phyloP scores from a whole-genome alignment of 2,888 invertebrate genomes.

The Tenthredo notha region DNA sequence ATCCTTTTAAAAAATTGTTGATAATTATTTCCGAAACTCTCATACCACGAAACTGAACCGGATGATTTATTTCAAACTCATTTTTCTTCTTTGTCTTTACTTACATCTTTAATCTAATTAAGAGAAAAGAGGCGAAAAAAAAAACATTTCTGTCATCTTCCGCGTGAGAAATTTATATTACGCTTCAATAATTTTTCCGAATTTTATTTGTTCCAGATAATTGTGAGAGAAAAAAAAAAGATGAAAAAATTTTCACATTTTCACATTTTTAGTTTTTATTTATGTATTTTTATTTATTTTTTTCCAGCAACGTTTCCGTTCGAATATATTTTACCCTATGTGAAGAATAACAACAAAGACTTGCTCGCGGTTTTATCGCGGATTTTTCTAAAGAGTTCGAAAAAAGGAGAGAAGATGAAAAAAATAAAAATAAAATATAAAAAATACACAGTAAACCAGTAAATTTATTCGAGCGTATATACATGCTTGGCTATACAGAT shows the following conservation, averaged over 20 bases:
- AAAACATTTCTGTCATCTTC: too few relatives aligned
- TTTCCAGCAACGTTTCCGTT: not conserved
- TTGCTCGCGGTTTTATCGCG: not conserved
- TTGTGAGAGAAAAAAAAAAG: not conserved
- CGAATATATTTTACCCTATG: not conserved
- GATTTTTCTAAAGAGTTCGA: not conserved
- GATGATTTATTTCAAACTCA: too few relatives aligned
- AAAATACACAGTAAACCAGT: not conserved
- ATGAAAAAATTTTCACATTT: not conserved
- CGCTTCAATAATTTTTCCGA: not conserved
- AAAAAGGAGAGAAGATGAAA: not conserved
- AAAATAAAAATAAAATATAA: not conserved
- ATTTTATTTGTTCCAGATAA: not conserved
- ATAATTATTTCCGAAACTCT: too few relatives aligned
- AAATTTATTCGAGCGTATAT: not conserved
- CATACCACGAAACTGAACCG: too few relatives aligned
- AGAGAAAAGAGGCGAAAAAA: too few relatives aligned
- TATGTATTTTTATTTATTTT: too few relatives aligned
- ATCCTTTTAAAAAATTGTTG: too few relatives aligned
- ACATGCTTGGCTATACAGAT: not conserved
- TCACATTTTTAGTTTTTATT: too few relatives aligned
- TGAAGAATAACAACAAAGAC: not conserved
- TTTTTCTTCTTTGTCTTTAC: too few relatives aligned
- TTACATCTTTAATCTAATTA: too few relatives aligned
- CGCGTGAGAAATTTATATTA: not conserved